phyloP scores from a whole-genome alignment of 2,888 invertebrate genomes.

The Apodemia mormo region DNA sequence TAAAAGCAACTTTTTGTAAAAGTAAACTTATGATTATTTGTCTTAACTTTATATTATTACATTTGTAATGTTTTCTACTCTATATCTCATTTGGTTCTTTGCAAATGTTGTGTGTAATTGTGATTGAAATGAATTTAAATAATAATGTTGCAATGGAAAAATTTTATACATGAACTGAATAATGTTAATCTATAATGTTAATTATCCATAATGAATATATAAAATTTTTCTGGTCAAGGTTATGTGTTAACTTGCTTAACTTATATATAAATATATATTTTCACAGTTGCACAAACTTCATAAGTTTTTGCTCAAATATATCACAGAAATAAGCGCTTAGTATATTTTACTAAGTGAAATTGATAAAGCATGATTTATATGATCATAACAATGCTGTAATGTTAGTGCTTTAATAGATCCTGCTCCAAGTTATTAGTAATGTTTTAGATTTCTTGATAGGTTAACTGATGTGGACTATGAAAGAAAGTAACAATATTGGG shows the following conservation, averaged over 20 bases:
- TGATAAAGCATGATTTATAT: conserved; percentile 8
- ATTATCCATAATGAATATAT: background rate
- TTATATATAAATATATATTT: conserved; percentile 9
- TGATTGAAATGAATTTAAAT: conserved; percentile 2
- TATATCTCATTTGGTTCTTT: conserved; percentile 6
- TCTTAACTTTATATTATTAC: background rate
- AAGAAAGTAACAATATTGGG: background rate
- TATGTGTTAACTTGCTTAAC: background rate
- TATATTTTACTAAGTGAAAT: background rate
- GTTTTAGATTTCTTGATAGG: background rate
- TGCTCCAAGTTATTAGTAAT: background rate
- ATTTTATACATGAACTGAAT: background rate
- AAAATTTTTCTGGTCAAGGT: conserved; percentile 7
- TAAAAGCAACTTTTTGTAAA: conserved; percentile 3
- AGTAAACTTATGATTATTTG: background rate
- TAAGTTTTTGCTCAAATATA: conserved; percentile 2
- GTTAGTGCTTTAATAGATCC: background rate
- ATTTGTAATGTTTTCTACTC: too few relatives aligned
- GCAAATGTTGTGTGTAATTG: conserved; percentile 6
- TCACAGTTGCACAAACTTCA: conserved; percentile 10
- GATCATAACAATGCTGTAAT: background rate
- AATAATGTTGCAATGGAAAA: background rate
- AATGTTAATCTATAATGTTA: background rate
- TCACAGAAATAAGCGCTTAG: background rate
- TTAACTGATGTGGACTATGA: background rate